phyloP scores from a whole-genome alignment of 2,888 invertebrate genomes.

The Cryptus armator region DNA sequence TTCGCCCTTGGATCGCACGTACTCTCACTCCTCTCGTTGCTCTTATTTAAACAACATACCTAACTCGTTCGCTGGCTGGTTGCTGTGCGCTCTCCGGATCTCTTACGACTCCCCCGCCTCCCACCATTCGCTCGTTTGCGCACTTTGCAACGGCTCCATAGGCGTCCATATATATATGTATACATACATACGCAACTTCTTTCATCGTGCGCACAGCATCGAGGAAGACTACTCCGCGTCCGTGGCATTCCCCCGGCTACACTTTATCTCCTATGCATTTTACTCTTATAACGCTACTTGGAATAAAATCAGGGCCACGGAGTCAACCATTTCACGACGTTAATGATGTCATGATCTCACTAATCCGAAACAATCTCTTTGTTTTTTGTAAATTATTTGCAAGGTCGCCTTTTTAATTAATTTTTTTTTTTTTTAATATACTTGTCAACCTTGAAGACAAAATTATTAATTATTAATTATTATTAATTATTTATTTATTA shows the following conservation, averaged over 20 bases:
- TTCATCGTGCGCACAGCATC: slow-evolving; percentile 55
- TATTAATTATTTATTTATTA: no score
- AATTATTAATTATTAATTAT: no score
- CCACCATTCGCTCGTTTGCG: slow-evolving; percentile 51
- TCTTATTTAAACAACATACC: slow-evolving; percentile 85
- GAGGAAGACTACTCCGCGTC: slow-evolving; percentile 47
- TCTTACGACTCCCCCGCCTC: slow-evolving; percentile 65
- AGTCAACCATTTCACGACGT: slow-evolving; percentile 13
- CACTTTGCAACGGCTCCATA: slow-evolving; percentile 44
- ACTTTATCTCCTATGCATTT: slow-evolving; percentile 13
- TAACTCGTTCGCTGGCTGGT: slow-evolving; percentile 81
- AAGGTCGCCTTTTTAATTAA: neutral
- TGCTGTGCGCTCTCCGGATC: slow-evolving; percentile 70
- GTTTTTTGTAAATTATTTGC: neutral
- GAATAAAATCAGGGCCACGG: slow-evolving; percentile 15
- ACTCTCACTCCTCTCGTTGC: slow-evolving; percentile 78
- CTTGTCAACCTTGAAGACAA: no score
- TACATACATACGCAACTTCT: slow-evolving; percentile 59
- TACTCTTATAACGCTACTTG: slow-evolving; percentile 14
- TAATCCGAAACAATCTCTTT: slow-evolving; percentile 4
- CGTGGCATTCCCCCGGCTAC: slow-evolving; percentile 41
- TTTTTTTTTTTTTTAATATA: neutral
- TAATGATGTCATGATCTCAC: slow-evolving; percentile 18
- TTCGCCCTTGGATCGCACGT: slow-evolving; percentile 81
- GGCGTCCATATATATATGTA: neutral